These are phyloP conservation scores for Plebejus argus DNA, from an alignment of 2,888 invertebrate species.

Conservation along the genomic window DNA sequence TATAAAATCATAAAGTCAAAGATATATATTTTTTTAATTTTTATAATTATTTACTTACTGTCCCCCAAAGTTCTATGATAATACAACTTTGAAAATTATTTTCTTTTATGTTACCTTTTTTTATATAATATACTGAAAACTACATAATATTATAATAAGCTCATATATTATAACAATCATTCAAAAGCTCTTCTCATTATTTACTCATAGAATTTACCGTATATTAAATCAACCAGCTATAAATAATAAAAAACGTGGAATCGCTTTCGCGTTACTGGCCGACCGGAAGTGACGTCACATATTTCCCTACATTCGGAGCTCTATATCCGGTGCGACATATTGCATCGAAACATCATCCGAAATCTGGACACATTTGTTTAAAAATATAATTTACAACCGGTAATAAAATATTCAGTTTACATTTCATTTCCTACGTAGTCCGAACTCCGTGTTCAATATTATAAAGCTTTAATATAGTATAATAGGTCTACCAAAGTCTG, in stretches of 20 bases:
- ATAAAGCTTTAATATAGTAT: background rate
- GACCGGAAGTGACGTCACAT: slow-evolving; percentile 38
- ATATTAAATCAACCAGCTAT: background rate
- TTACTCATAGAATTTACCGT: background rate
- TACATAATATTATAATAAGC: background rate
- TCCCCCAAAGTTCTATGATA: no score
- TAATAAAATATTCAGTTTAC: slow-evolving; percentile 25
- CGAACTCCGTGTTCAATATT: background rate
- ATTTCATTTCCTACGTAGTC: background rate
- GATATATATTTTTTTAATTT: no score
- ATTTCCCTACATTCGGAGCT: slow-evolving; percentile 41
- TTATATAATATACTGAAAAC: background rate
- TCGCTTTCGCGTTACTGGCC: slow-evolving; percentile 15
- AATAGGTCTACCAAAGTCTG: no score
- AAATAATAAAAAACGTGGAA: slow-evolving; percentile 18
- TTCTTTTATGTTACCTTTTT: no score
- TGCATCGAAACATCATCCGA: slow-evolving; percentile 40
- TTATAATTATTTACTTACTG: no score
- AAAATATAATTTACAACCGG: slow-evolving; percentile 34
- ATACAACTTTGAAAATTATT: no score
- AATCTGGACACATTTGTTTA: slow-evolving; percentile 42
- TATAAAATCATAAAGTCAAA: no score
- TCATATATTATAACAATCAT: no score
- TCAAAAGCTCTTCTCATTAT: background rate
- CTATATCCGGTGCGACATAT: slow-evolving; percentile 45